Percentiles rank a stretch among this genome's conserved stretches.
Evolutionary conservation across 2,113 vertebrate species (phyloP).

Genomic region (Petaurus breviceps): DNA sequence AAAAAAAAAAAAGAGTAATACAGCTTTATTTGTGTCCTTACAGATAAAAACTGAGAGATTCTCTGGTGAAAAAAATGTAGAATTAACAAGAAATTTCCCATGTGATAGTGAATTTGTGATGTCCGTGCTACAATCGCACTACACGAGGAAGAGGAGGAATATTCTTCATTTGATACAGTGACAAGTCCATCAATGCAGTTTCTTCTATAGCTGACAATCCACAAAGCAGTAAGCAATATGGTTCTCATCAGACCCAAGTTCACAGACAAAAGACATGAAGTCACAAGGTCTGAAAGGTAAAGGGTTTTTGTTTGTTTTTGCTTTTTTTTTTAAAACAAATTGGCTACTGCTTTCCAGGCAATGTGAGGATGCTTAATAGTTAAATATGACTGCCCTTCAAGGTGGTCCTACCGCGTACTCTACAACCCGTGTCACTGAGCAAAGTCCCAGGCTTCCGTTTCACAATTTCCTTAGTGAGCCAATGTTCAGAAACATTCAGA

Average conservation of each 20-base stretch:
- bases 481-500: background rate
- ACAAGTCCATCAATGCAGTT: background rate
- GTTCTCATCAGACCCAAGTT: background rate
- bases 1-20: background rate
- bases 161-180: background rate
- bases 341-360: background rate
- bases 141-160: background rate
- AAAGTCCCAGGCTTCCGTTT: background rate
- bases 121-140: background rate
- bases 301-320: too few relatives aligned
- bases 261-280: background rate
- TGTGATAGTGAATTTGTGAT: background rate
- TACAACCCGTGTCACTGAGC: background rate
- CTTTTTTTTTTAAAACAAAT: background rate
- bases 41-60: background rate
- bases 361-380: background rate
- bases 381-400: background rate
- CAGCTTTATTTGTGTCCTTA: background rate
- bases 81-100: background rate
- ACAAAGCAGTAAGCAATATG: background rate
- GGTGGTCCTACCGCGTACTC: background rate
- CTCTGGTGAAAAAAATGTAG: background rate
- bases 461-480: background rate
- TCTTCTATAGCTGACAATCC: background rate
- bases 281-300: background rate